These are phyloP conservation scores for Drosophila tropicalis DNA, from an alignment of 1,140 invertebrate species.

Conservation along the genomic window DNA sequence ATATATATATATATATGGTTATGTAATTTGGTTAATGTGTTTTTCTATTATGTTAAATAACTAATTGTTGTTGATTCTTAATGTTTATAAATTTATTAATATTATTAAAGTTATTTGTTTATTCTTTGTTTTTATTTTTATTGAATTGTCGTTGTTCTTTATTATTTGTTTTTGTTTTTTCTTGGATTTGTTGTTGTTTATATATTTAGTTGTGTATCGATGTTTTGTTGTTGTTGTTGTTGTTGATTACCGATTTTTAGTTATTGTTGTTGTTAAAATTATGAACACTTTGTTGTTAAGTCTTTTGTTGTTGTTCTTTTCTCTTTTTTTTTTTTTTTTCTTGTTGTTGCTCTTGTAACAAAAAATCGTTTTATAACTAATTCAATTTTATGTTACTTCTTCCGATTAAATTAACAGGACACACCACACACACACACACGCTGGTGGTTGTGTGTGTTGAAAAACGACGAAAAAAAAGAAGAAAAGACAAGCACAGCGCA, in stretches of 20 bases:
- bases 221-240: constrained; percentile 37
- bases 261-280: constrained; percentile 62
- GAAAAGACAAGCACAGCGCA: constrained; percentile 28
- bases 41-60: constrained; percentile 25
- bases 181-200: constrained; percentile 24
- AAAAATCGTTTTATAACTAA: too few relatives aligned
- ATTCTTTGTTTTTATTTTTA: constrained; percentile 13
- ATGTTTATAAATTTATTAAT: constrained; percentile 22
- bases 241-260: constrained; percentile 18
- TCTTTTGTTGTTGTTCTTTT: constrained; percentile 57
- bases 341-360: too few relatives aligned
- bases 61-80: constrained; percentile 18
- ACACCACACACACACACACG: neutral
- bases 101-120: constrained; percentile 12
- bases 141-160: constrained; percentile 41
- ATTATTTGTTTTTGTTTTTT: neutral
- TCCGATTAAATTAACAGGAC: constrained; percentile 3
- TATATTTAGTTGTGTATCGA: constrained; percentile 31
- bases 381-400: neutral
- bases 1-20: constrained; percentile 6
- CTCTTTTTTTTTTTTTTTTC: neutral
- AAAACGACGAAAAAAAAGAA: constrained; percentile 38
- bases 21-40: constrained; percentile 39
- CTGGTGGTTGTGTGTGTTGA: constrained; percentile 44
- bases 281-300: constrained; percentile 71